Evolutionary conservation across 2,888 invertebrate genomes (phyloP).

Genomic region (Protonemura montana): DNA sequence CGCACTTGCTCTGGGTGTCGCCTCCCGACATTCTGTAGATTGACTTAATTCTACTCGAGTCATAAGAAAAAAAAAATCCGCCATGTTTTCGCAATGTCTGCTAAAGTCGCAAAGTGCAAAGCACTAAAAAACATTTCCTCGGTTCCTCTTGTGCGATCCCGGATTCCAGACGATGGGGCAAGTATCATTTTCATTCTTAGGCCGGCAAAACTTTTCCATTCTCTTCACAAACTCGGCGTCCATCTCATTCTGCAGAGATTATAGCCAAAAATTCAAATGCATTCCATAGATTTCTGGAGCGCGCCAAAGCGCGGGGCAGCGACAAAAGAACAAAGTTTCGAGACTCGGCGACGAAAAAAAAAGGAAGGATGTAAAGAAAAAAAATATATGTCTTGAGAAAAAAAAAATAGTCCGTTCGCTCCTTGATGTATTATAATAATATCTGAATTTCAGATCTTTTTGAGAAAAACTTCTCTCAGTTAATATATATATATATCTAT

Average conservation of each 20-base stretch:
- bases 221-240: not conserved
- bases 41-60: not conserved
- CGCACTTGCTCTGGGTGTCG: not conserved
- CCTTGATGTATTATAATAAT: not conserved
- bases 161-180: not conserved
- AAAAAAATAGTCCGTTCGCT: not conserved
- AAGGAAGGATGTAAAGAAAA: not conserved
- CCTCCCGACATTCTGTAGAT: not conserved
- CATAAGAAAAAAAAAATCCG: not conserved
- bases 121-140: not conserved
- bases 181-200: not conserved
- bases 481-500: too few relatives aligned
- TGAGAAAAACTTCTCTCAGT: not conserved
- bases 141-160: not conserved
- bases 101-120: not conserved
- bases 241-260: conserved; percentile 3
- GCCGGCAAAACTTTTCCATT: not conserved
- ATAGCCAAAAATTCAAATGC: conserved; percentile 37
- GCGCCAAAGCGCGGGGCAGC: not conserved
- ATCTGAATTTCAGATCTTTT: not conserved
- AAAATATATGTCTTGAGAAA: not conserved
- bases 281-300: conserved; percentile 35
- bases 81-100: conserved; percentile 7
- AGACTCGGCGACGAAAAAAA: not conserved
- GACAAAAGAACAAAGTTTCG: not conserved